Conservation (phyloP, 1,140 invertebrate genomes). For the Eurosta solidaginis region DNA sequence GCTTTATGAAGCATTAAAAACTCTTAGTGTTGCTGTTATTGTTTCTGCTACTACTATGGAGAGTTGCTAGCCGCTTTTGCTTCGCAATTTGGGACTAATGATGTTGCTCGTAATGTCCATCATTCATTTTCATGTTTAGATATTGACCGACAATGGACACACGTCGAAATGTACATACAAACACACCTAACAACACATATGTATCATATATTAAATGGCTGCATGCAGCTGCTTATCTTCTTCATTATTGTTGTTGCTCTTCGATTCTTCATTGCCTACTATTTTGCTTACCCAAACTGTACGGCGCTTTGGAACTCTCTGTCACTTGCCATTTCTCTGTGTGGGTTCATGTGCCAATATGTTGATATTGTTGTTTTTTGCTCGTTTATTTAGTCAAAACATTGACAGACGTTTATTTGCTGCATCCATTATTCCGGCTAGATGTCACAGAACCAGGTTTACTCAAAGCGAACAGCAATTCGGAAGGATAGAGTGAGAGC, state of each 20-base stretch:
- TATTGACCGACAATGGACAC: slow-evolving; percentile 23
- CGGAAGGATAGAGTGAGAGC: background rate
- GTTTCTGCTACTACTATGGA: background rate
- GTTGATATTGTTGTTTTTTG: background rate
- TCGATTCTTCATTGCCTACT: background rate
- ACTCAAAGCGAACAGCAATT: too few relatives aligned
- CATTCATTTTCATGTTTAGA: slow-evolving; percentile 29
- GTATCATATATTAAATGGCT: background rate
- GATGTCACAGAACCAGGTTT: too few relatives aligned
- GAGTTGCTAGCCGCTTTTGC: background rate
- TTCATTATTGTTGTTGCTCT: background rate
- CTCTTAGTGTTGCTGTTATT: background rate
- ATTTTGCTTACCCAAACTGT: slow-evolving; percentile 8
- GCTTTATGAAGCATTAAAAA: too few relatives aligned
- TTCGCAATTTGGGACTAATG: slow-evolving; percentile 29
- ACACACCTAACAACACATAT: background rate
- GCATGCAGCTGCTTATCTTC: background rate
- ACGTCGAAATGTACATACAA: background rate
- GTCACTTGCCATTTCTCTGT: slow-evolving; percentile 2
- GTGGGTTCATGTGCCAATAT: background rate
- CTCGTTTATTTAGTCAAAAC: slow-evolving; percentile 26
- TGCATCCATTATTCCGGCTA: background rate
- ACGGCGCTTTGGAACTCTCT: background rate
- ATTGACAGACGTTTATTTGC: slow-evolving; percentile 18
- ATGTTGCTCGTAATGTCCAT: slow-evolving; percentile 29